Base-by-base conservation (phyloP, 1,140 invertebrate species). In the Aethina tumida region DNA sequence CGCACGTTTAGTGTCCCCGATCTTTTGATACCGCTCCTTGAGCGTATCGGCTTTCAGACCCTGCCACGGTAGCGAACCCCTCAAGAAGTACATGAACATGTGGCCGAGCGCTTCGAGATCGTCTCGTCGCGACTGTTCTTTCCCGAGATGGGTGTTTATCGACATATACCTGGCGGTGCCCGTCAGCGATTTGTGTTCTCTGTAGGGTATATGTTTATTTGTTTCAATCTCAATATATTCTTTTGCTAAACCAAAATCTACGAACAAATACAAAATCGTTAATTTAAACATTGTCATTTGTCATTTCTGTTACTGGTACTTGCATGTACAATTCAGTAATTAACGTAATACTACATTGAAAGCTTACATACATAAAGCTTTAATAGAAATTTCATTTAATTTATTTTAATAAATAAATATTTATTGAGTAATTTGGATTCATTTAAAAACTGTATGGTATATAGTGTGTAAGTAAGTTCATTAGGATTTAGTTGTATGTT, bases 61-160 rank as follows among this genome's bases (percentile, higher is more conserved):
- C 74, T 99, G 96, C 97, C 97, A 99, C 39, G 97, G 97, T 64
- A 99, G 75, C 60, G 90, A 96, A 50, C 96, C 96, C 57, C 95
- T 76, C 59, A 99, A 73, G 71, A 99, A 99, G 74, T 99, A 99
- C 95, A 99, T 98, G 73, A 99, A 99, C 95, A 99, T 99, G 73
- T 99, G 95, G 45, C 97, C 97, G 49, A 99, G 70, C 36, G 96
- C 95, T 71, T 99, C 97, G 59, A 99, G 73, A 73, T 99, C 97
- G 69, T 99, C 97, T 64, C 97, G 29, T 64, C 97, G 77, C 62
- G 93, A 97, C 82, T 99, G 96, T 72, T 99, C 97, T 85, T 97
- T 96, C 57, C 96, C 96, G 74, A 98, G 81, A 78, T 99, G 96
- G 60, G 96, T 98, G 68, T 99, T 99, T 66, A 99, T 99, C 66